These are phyloP conservation scores for Trachelipus rathkii DNA, from an alignment of 1,140 invertebrate species.

Conservation along the genomic window DNA sequence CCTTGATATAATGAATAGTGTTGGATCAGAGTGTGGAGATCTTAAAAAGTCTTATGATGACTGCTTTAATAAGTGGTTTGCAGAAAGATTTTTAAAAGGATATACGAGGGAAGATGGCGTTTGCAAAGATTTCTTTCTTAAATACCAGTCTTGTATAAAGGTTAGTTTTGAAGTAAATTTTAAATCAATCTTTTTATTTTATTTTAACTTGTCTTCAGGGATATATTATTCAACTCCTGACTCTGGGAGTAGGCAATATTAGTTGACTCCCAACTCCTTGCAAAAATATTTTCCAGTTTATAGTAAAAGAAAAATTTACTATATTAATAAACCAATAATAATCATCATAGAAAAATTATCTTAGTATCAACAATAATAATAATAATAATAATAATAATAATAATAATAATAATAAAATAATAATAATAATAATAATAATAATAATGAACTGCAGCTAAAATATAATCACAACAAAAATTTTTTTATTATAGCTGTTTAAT, in stretches of 20 bases:
- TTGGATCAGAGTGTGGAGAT: conserved; percentile 40
- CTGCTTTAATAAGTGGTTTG: conserved; percentile 46
- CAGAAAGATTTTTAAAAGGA: conserved; percentile 43
- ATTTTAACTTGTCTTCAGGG: too few species aligned
- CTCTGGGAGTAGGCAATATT: not conserved
- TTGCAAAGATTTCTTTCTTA: conserved; percentile 37
- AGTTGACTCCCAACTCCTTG: not conserved
- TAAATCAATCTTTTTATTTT: not conserved
- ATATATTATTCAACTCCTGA: not conserved
- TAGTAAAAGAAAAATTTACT: not conserved
- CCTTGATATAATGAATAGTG: conserved; percentile 39
- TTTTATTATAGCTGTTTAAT: too few species aligned
- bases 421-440: too few species aligned
- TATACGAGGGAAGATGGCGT: conserved; percentile 33
- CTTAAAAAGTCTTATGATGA: conserved; percentile 42
- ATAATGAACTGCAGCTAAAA: too few species aligned
- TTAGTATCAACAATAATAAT: not conserved
- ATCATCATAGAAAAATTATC: not conserved
- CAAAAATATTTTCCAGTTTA: too few species aligned
- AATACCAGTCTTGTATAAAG: conserved; percentile 43
- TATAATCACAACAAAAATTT: too few species aligned
- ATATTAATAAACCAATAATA: not conserved
- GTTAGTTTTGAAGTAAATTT: conserved; percentile 2
- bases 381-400: too few species aligned
- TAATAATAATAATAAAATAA: too few species aligned